Conservation (phyloP, 2,797 vertebrate genomes). For the Periparus ater region DNA sequence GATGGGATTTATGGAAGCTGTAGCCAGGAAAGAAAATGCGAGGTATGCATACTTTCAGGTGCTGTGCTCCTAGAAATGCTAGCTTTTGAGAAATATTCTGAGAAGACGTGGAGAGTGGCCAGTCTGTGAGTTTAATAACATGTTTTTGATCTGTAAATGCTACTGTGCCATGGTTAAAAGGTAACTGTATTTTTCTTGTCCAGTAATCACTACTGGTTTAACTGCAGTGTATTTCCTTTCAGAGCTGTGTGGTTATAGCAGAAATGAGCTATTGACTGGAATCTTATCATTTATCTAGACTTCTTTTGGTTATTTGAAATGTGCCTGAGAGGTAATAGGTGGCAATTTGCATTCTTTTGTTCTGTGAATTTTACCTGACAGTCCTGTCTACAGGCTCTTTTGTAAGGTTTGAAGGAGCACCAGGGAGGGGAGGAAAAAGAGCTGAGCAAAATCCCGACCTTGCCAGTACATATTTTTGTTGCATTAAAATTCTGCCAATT, state of each 20-base stretch:
- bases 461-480: constrained; percentile 50
- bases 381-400: constrained; percentile 64
- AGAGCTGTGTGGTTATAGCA: constrained; percentile 56
- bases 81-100: constrained; percentile 1
- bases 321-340: constrained; percentile 68
- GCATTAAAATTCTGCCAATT: constrained; percentile 53
- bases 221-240: constrained; percentile 59
- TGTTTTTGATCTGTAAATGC: constrained; percentile 27
- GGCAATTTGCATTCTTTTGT: constrained; percentile 76
- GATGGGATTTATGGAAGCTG: background rate
- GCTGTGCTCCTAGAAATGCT: background rate
- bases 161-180: constrained; percentile 18
- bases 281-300: constrained; percentile 72
- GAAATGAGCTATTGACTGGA: constrained; percentile 71
- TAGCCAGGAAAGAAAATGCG: background rate
- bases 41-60: background rate
- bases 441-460: constrained; percentile 50
- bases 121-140: background rate
- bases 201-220: constrained; percentile 44
- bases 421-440: constrained; percentile 42
- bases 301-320: constrained; percentile 77
- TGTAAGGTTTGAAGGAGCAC: constrained; percentile 66
- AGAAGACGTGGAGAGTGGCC: background rate
- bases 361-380: constrained; percentile 73
- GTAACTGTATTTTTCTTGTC: constrained; percentile 42